Percentiles rank a stretch among this genome's conserved stretches.
phyloP scores from a whole-genome alignment of 2,888 invertebrate genomes.

The Drosophila setosimentum region DNA sequence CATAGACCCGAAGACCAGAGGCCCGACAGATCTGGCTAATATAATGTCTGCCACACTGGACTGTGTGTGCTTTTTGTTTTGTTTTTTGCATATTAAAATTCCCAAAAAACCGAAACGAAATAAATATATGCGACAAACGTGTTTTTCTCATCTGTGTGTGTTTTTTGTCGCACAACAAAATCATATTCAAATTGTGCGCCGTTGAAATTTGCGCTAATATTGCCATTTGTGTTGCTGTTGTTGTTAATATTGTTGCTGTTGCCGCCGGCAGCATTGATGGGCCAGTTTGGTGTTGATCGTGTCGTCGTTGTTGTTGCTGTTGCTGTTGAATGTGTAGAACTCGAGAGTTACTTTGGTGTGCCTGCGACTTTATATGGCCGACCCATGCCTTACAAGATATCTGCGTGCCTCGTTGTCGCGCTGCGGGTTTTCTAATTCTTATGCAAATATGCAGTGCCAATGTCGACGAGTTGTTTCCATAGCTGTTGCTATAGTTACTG shows the following conservation, averaged over 20 bases:
- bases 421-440: constrained; percentile 73
- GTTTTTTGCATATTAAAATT: constrained; percentile 61
- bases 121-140: constrained; percentile 75
- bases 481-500: constrained; percentile 29
- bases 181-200: constrained; percentile 77
- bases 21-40: constrained; percentile 52
- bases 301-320: constrained; percentile 38
- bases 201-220: constrained; percentile 80
- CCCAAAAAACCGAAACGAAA: constrained; percentile 70
- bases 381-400: constrained; percentile 64
- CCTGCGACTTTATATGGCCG: constrained; percentile 70
- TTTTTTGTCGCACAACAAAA: constrained; percentile 68
- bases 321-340: constrained; percentile 67
- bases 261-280: constrained; percentile 61
- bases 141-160: constrained; percentile 53
- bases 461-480: constrained; percentile 36
- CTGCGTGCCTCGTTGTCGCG: constrained; percentile 62
- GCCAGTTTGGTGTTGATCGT: constrained; percentile 65
- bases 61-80: constrained; percentile 27
- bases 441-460: constrained; percentile 73
- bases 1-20: constrained; percentile 29
- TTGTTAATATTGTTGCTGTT: constrained; percentile 29
- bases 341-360: constrained; percentile 72
- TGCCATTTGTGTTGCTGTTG: constrained; percentile 70
- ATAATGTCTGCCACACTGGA: constrained; percentile 52